Conservation (phyloP, 92 coral and sea anemone species). For the Porites lobata region DNA sequence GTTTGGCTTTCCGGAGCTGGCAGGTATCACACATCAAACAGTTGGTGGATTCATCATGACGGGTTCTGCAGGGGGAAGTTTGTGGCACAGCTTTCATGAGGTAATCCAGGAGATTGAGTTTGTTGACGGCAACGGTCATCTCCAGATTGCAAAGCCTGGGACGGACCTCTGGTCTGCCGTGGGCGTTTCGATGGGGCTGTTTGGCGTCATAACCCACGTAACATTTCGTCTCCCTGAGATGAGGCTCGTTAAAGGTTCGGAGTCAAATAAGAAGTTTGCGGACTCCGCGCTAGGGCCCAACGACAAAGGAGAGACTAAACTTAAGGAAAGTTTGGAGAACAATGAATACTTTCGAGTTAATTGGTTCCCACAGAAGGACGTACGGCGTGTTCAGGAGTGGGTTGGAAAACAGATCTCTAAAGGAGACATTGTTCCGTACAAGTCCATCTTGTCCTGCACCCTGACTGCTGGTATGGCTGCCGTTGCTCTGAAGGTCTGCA, state of each 20-base stretch:
- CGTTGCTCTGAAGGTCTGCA: conserved; percentile 48
- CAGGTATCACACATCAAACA: conserved; percentile 79
- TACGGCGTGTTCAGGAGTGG: conserved; percentile 75
- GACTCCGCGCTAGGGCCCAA: conserved; percentile 70
- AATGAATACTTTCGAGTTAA: conserved; percentile 74
- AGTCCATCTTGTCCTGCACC: conserved; percentile 9
- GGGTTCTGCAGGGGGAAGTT: conserved; percentile 88
- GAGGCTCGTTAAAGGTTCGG: conserved; percentile 56
- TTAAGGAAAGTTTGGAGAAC: conserved; percentile 54
- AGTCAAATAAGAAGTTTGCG: conserved; percentile 52
- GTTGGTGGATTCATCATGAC: conserved; percentile 77
- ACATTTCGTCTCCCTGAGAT: conserved; percentile 65
- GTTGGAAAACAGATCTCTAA: conserved; percentile 33
- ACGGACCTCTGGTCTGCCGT: conserved; percentile 79
- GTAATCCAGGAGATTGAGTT: conserved; percentile 76
- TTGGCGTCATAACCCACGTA: conserved; percentile 81
- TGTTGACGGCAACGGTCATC: conserved; percentile 72
- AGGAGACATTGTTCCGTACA: conserved; percentile 46
- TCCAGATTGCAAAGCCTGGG: conserved; percentile 43
- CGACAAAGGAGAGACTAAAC: conserved; percentile 58
- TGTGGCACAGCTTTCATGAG: conserved; percentile 72
- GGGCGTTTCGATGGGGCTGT: conserved; percentile 84
- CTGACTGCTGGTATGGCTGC: conserved; percentile 69
- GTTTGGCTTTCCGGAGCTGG: conserved; percentile 75
- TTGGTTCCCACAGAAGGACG: conserved; percentile 84